Percentiles rank a stretch among this genome's conserved stretches.
Evolutionary conservation across 2,113 vertebrate genomes (phyloP).

Genomic region (Notothenia coriiceps): DNA sequence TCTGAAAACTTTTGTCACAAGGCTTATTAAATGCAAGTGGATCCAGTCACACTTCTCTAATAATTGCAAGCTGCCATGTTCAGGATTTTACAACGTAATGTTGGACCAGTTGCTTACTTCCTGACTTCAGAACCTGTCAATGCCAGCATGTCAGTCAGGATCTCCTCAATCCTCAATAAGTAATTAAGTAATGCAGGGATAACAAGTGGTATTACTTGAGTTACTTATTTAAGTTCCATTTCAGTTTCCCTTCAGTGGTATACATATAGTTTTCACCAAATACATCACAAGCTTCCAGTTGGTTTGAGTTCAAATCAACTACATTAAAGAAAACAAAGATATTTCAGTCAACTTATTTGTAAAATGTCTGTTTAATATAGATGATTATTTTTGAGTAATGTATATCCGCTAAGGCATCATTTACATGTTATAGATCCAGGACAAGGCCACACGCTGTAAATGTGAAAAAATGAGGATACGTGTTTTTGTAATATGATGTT

Average conservation of each 20-base stretch:
- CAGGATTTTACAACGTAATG: neutral
- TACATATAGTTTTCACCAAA: neutral
- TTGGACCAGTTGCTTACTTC: neutral
- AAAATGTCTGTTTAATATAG: neutral
- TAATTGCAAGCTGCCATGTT: neutral
- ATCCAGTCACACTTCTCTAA: neutral
- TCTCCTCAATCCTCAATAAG: neutral
- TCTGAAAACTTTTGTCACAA: conserved; percentile 10
- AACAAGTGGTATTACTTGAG: neutral
- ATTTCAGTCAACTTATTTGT: neutral
- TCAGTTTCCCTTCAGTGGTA: neutral
- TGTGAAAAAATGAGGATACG: neutral
- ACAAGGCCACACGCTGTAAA: neutral
- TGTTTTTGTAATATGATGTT: neutral
- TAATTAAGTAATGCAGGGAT: neutral
- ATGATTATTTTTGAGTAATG: neutral
- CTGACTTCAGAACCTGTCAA: neutral
- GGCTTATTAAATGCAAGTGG: conserved; percentile 8
- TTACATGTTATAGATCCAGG: neutral
- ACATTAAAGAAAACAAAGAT: neutral
- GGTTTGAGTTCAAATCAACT: neutral
- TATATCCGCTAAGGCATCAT: neutral
- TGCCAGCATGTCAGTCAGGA: neutral
- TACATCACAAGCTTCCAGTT: neutral
- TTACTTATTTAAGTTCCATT: neutral